Evolutionary conservation across 1,140 invertebrate species (phyloP), one percentile per base, ranked within the genome.

Genomic region (Catajapyx aquilonaris): DNA sequence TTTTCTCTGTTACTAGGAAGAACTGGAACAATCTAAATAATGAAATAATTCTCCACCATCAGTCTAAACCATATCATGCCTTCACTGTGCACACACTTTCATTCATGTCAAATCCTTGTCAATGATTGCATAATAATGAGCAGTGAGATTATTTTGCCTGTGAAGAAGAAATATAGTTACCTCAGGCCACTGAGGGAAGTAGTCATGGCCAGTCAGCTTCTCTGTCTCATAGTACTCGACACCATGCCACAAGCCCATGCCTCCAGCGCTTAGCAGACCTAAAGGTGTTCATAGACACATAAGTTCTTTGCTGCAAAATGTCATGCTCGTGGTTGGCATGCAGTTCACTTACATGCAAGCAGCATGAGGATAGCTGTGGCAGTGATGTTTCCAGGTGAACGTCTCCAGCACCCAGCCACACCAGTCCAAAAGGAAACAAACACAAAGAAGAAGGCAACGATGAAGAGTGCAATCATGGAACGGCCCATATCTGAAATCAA

Each of bases 201-300:
- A 84, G 49, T 85, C 78, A 50, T 86, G 78, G 23, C 80, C 84
- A 35, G 86, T 81, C 20, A 87, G 71, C 57, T 85, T 87, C 56
- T 90, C 83, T 54, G 84, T 85, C 56, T 93, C 86, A 50, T 86
- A 91, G 57, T 88, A 91, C 56, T 91, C 86, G 16, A 90, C 85
- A 20, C 81, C 86, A 54, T 91, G 86, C 85, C 85, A 93, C 20
- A 91, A 62, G 34, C 84, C 87, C 85, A 91, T 91, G 21, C 74
- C 83, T 31, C 84, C 85, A 20, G 85, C 85, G 41, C 80, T 76
- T 41, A 91, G 57, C 28, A 91, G 54, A 62, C 84, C 86, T 84
- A 60, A 42, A 61, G 60, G 23, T 9, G 23, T 28, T 9, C 7
- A 28, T 28, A 28, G 23, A 13, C 13, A 28, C 7, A 13, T 28